Conservation (phyloP, 2,113 vertebrate genomes). For the Pao palembangensis region DNA sequence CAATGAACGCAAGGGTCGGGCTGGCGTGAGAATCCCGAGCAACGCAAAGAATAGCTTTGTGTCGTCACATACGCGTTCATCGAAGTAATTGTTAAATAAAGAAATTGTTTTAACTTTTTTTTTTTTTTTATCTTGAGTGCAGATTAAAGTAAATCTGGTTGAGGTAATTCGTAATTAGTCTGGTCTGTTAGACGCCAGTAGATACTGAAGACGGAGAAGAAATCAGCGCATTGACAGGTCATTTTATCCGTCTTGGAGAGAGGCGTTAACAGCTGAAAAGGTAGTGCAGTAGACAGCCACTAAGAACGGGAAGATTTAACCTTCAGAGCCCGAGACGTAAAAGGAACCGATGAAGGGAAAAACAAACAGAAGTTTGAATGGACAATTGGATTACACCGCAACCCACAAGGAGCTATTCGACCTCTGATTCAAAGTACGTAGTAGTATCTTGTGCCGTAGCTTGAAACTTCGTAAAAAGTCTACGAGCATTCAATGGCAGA, state of each 20-base stretch:
- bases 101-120: no score
- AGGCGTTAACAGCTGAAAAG: slow-evolving; percentile 57
- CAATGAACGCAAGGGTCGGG: slow-evolving; percentile 45
- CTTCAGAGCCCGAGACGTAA: neutral
- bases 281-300: slow-evolving; percentile 11
- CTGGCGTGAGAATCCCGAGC: neutral
- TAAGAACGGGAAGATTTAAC: slow-evolving; percentile 7
- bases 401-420: slow-evolving; percentile 14
- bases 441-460: neutral
- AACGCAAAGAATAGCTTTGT: slow-evolving; percentile 48
- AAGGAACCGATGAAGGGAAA: neutral
- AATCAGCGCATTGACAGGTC: slow-evolving; percentile 24
- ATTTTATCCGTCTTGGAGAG: slow-evolving; percentile 19
- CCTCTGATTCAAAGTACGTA: slow-evolving; percentile 56
- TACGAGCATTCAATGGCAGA: neutral
- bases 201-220: neutral
- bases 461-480: neutral
- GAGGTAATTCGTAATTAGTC: no score
- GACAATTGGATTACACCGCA: slow-evolving; percentile 16
- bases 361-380: slow-evolving; percentile 15
- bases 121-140: no score
- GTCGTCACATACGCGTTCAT: fast-evolving
- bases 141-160: no score
- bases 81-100: no score
- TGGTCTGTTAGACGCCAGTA: no score